Base-by-base conservation (phyloP, 1,140 invertebrate species). In the Wasmannia auropunctata region DNA sequence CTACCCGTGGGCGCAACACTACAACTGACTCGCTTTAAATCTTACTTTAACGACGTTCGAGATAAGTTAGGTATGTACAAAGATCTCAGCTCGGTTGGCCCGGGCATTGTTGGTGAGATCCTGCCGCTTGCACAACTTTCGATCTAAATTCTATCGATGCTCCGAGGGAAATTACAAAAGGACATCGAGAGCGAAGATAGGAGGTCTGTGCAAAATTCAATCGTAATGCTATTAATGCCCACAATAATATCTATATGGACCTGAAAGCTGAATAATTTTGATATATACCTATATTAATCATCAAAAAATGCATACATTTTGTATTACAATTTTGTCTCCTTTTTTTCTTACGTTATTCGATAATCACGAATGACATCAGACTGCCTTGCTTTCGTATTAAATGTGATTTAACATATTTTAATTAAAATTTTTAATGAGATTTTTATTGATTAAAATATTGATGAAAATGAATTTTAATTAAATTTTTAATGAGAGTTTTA, bases 1-100 rank as follows among this genome's bases (percentile, higher is more conserved):
- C 43, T 58, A 49, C 65, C 72, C 76, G 62, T 75, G 56, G 43
- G 84, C 77, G 43, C 62, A 54, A 40, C 46, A 19, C 16, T 46
- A 54, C 19, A 58, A 76, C 28, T 56, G 85, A 37, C 86, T 74
- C 22, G 85, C 88, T 76, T 90, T 91, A 92, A 92, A 92, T 92
- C 91, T 92, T 90, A 75, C 76, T 88, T 89, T 88, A 90, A 91
- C 63, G 87, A 87, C 85, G 28, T 63, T 72, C 79, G 67, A 81
- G 80, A 89, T 92, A 87, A 76, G 63, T 72, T 91, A 86, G 72
- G 75, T n/a, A n/a, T n/a, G n/a, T 70, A 70, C 87, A n/a, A 58
- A 56, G 77, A 83, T 80, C 49, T 56, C 25, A 46, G 46, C 40
- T 25, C n/a, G 72, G 31, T 63, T 62, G 31, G 79, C 51, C 72